Evolutionary conservation across 2,888 invertebrate species (phyloP).

Genomic region (Sussaba pulchella): DNA sequence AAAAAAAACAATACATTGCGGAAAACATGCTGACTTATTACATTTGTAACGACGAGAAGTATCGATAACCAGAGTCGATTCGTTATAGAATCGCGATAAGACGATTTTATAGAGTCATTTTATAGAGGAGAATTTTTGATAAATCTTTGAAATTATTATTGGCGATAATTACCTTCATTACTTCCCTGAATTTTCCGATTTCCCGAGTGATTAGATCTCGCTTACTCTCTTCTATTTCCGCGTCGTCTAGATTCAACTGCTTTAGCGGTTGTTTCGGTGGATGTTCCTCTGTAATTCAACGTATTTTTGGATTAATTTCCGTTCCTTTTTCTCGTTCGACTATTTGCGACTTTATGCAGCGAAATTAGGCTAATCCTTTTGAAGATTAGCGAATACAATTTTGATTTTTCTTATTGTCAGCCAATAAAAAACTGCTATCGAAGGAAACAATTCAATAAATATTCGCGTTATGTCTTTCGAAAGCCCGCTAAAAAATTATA

Average conservation of each 20-base stretch:
- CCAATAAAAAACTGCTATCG: too few relatives aligned
- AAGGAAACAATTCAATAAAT: neutral
- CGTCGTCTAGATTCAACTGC: conserved; percentile 88
- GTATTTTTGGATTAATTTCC: neutral
- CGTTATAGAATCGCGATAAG: conserved; percentile 8
- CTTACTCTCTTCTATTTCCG: conserved; percentile 98
- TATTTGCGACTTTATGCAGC: too few relatives aligned
- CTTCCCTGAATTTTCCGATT: conserved; percentile 98
- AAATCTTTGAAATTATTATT: conserved; percentile 25
- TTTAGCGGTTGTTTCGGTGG: conserved; percentile 81
- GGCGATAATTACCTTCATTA: conserved; percentile 92
- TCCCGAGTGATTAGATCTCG: conserved; percentile 98
- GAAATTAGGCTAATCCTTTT: too few relatives aligned
- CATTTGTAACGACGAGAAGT: neutral
- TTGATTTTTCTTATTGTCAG: too few relatives aligned
- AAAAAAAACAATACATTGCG: conserved; percentile 73
- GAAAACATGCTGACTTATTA: neutral
- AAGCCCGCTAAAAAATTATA: too few relatives aligned
- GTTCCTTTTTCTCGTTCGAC: neutral
- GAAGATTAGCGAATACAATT: too few relatives aligned
- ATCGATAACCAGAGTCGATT: conserved; percentile 15
- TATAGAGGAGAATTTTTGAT: too few relatives aligned
- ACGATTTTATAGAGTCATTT: conserved; percentile 15
- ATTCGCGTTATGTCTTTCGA: conserved; percentile 3
- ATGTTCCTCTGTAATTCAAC: conserved; percentile 86